Evolutionary conservation across 2,113 vertebrate species (phyloP).

Genomic region (Zeus faber): DNA sequence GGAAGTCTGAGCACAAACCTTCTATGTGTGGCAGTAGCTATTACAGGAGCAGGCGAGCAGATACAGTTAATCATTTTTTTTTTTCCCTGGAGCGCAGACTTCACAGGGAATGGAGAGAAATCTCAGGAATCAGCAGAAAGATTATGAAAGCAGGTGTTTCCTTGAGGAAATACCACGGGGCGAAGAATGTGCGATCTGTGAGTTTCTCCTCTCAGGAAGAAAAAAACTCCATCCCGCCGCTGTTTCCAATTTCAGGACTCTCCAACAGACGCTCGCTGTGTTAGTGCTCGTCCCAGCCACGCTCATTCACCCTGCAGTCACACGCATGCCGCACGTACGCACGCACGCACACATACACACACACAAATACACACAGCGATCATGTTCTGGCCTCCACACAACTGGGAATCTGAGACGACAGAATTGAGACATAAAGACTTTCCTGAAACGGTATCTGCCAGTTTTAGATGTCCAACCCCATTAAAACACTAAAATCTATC

Average conservation of each 20-base stretch:
- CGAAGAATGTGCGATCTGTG: slow-evolving; percentile 56
- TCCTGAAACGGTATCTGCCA: too few species aligned
- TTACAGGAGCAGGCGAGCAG: slow-evolving; percentile 4
- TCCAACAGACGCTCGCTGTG: slow-evolving; percentile 36
- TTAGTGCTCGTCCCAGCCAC: slow-evolving; percentile 47
- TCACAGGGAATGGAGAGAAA: slow-evolving; percentile 23
- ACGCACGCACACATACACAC: too few species aligned
- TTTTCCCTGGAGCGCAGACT: slow-evolving; percentile 1
- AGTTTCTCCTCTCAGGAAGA: slow-evolving; percentile 44
- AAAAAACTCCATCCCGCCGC: slow-evolving; percentile 31
- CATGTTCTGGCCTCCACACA: too few species aligned
- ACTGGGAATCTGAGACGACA: too few species aligned
- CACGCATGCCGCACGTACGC: too few species aligned
- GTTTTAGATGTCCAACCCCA: too few species aligned
- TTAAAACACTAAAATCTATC: too few species aligned
- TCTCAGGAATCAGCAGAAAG: slow-evolving; percentile 48
- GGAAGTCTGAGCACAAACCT: too few species aligned
- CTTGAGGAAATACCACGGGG: slow-evolving; percentile 69
- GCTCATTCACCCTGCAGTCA: slow-evolving; percentile 29
- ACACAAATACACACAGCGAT: too few species aligned
- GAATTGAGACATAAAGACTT: too few species aligned
- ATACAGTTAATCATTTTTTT: not conserved
- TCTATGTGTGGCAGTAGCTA: too few species aligned
- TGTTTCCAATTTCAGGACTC: slow-evolving; percentile 64
- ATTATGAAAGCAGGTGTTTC: slow-evolving; percentile 70